These are phyloP conservation scores for Thelaira solivaga DNA, from an alignment of 2,888 invertebrate genomes.

Conservation along the genomic window DNA sequence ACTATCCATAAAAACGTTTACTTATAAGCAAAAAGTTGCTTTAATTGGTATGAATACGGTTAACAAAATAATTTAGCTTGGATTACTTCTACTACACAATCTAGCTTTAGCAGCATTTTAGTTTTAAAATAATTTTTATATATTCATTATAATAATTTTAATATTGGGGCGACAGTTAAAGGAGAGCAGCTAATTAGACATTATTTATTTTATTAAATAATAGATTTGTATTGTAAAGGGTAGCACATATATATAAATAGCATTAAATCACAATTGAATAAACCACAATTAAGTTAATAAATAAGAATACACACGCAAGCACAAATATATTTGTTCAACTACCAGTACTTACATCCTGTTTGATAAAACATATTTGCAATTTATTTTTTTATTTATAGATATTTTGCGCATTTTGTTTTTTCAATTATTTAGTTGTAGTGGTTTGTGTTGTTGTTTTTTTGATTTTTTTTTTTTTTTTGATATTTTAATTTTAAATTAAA, in stretches of 20 bases:
- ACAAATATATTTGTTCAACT: conserved; percentile 31
- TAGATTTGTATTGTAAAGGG: too few relatives aligned
- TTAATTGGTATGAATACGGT: too few relatives aligned
- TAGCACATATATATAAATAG: conserved; percentile 1
- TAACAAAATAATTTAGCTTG: too few relatives aligned
- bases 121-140: too few relatives aligned
- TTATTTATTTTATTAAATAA: too few relatives aligned
- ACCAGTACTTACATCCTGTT: conserved; percentile 68
- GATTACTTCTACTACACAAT: too few relatives aligned
- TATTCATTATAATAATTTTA: too few relatives aligned
- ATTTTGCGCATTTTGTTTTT: conserved; percentile 23
- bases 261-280: background rate
- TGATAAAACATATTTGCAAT: conserved; percentile 33
- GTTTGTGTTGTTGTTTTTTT: conserved; percentile 51
- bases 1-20: too few relatives aligned
- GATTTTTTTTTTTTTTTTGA: conserved; percentile 26
- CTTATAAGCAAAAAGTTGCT: too few relatives aligned
- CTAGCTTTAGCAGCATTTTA: too few relatives aligned
- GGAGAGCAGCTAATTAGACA: too few relatives aligned
- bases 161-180: too few relatives aligned
- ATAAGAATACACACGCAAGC: conserved; percentile 14
- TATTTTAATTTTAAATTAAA: background rate
- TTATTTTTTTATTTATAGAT: conserved; percentile 8
- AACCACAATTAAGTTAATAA: background rate
- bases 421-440: conserved; percentile 15